Base-by-base conservation (phyloP, 2,888 invertebrate genomes). In the Podabrus alpinus region DNA sequence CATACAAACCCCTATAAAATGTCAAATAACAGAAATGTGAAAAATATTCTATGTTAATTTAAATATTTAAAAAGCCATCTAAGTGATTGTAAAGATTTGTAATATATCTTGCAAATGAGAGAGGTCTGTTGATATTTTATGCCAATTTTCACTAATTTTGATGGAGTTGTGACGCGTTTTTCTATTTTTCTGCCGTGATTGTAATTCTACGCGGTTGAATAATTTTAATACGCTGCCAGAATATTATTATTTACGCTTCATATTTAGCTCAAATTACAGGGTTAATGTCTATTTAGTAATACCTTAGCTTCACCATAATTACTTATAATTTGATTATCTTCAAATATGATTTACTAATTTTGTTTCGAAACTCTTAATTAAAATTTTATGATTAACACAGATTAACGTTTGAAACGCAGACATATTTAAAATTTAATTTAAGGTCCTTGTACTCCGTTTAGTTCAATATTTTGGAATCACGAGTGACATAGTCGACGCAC, bases 111-210 rank as follows among this genome's bases (percentile, higher is more conserved):
- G 82, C 81, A 82, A 82, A 82, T 82, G 82, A 82, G 81, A 80
- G 74, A 82, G 83, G 82, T 81, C 82, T 84, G 83, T 85, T 83
- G 83, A 84, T 86, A 87, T 87, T 88, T 88, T 87, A 85, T 85
- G 86, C 83, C 87, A 88, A 86, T 88, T 84, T 87, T 82, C 87
- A 84, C 87, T 88, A 88, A 88, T 88, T 87, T 87, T 86, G 85
- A 87, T 87, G 85, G 86, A 85, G 87, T 86, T 86, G 86, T 86
- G 82, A 80, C 79, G 77, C 83, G 84, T 86, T 87, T 87, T 86
- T 86, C 86, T 86, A 86, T 87, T 87, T 87, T 87, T 86, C 86
- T 81, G 81, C 71, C 83, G 81, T 86, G 86, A 87, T 86, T 86
- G 86, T 87, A 87, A 87, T 87, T 86, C 84, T 81, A 83, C 78